These are phyloP conservation scores for Netelia virgata DNA, from an alignment of 2,888 invertebrate species.

Conservation along the genomic window DNA sequence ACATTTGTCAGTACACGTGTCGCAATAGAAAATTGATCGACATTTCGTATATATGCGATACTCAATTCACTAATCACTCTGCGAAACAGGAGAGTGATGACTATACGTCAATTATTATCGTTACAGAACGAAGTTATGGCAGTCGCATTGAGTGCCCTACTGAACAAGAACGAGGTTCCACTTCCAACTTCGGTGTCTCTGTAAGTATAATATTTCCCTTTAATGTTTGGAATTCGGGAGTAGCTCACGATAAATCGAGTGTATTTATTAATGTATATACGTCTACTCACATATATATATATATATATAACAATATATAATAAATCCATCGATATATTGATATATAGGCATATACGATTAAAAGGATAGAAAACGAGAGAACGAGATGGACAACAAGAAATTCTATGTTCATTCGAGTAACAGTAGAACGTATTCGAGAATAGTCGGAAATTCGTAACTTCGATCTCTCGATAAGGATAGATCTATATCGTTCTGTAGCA, in stretches of 20 bases:
- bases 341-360: background rate
- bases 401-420: conserved; percentile 4
- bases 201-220: conserved; percentile 77
- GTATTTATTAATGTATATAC: background rate
- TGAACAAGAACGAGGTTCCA: conserved; percentile 78
- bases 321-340: background rate
- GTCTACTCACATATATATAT: background rate
- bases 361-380: background rate
- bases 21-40: too few species aligned
- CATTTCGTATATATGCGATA: background rate
- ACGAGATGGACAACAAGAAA: background rate
- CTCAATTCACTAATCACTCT: background rate
- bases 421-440: background rate
- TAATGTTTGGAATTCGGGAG: background rate
- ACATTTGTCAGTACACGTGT: too few species aligned
- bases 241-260: background rate
- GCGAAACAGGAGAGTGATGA: background rate
- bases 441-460: conserved; percentile 28
- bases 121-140: conserved; percentile 82
- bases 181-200: conserved; percentile 75
- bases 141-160: conserved; percentile 78
- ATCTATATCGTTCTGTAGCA: background rate
- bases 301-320: too few species aligned
- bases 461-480: background rate
- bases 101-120: conserved; percentile 64